phyloP scores from a whole-genome alignment of 2,113 vertebrate species.

The Origma solitaria region DNA sequence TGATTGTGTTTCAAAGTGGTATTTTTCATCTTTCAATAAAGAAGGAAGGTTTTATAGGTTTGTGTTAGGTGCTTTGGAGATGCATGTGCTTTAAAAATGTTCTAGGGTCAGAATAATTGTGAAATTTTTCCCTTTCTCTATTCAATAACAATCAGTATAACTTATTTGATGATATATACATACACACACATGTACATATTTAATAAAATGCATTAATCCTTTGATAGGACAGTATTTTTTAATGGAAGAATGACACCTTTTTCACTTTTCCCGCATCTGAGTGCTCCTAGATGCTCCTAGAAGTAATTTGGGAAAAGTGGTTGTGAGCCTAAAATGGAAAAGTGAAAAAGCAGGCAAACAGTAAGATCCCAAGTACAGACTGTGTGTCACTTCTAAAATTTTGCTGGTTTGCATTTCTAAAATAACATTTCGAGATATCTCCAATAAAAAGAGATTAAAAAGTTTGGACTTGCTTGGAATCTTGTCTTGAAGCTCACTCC shows the following conservation, averaged over 20 bases:
- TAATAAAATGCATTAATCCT: neutral
- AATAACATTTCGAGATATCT: neutral
- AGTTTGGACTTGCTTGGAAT: neutral
- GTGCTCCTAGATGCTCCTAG: neutral
- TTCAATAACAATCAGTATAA: neutral
- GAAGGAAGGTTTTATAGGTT: neutral
- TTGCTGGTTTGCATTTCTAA: neutral
- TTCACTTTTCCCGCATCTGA: neutral
- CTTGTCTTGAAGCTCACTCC: neutral
- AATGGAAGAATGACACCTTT: neutral
- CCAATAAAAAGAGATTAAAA: neutral
- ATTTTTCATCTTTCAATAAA: neutral
- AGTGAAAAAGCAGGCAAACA: neutral
- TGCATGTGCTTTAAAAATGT: neutral
- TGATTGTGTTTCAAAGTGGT: neutral
- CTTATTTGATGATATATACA: neutral
- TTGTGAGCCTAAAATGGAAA: neutral
- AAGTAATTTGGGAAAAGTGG: neutral
- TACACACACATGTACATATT: neutral
- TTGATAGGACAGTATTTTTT: neutral
- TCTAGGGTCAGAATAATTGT: neutral
- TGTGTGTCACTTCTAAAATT: neutral
- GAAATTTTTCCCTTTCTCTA: neutral
- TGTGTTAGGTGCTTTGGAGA: neutral
- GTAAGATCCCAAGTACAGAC: neutral